Base-by-base conservation (phyloP, 1,140 invertebrate species). In the Varroa destructor region DNA sequence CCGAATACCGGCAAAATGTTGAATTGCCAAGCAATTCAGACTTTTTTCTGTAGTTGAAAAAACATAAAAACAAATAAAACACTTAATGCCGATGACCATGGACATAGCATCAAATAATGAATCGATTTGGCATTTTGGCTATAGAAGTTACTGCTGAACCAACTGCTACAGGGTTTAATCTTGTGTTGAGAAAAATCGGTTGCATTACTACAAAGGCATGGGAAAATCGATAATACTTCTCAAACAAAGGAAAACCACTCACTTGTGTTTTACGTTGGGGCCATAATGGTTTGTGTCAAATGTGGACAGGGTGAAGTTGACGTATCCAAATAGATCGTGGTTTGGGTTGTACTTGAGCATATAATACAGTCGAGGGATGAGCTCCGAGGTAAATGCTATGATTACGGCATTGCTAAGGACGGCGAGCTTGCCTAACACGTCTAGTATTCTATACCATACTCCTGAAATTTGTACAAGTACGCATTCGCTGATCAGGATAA, bases 361-460 rank as follows among this genome's bases (percentile, higher is more conserved):
- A 80, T 97, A 98, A 6, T 97, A 87, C 57, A 97, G 77, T 64
- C 89, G 86, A 12, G 95, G 94, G 74, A 99, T 91, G 80, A 97
- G 94, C 77, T 97, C 93, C 0, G 93, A 97, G 1, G 95, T 97
- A 81, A 99, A 99, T 55, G 95, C 95, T 77, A 99, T 98, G 70
- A 99, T 94, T 77, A 97, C 93, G 81, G 94, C 93, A 82, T 97
- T 97, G 57, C 90, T 93, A 36, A 96, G 87, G 12, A 97, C 88
- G 67, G 92, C 89, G 56, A 97, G 80, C 79, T 93, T 89, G 73
- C 90, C 88, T 74, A 96, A 86, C 37, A 88, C 87, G 79, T 93
- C 90, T 40, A 96, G 81, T 73, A 96, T 95, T 61, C 87, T 82
- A 78, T 90, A 91, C 93, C 93, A 96, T 64, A 96, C 87, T 37